phyloP scores from a whole-genome alignment of 2,797 vertebrate species.

The Phoxinus dragarum region DNA sequence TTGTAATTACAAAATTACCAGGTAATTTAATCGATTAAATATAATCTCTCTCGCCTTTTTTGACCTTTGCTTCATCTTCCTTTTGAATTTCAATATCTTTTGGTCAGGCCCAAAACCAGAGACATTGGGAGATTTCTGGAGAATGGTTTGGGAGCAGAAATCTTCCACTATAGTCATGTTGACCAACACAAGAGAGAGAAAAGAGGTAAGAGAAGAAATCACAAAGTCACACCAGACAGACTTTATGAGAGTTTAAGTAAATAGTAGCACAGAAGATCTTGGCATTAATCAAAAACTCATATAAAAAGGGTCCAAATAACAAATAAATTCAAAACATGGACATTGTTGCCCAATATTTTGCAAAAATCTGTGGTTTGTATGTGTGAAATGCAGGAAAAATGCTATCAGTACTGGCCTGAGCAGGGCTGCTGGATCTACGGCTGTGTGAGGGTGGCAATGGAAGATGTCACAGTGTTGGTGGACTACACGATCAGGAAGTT shows the following conservation, averaged over 20 bases:
- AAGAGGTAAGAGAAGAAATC: slow-evolving; percentile 79
- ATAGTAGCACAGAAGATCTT: neutral
- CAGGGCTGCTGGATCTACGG: slow-evolving; percentile 97
- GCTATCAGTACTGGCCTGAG: slow-evolving; percentile 97
- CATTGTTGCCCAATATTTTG: neutral
- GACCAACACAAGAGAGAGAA: slow-evolving; percentile 94
- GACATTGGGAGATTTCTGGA: slow-evolving; percentile 94
- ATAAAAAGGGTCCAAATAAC: neutral
- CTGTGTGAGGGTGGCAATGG: slow-evolving; percentile 86
- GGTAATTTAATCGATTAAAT: neutral
- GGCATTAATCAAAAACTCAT: neutral
- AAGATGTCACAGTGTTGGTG: slow-evolving; percentile 91
- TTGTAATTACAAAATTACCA: neutral
- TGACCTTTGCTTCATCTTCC: neutral
- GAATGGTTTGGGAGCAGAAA: slow-evolving; percentile 98
- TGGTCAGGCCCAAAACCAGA: slow-evolving; percentile 90
- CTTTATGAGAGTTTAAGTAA: neutral
- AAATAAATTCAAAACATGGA: neutral
- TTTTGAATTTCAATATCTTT: neutral
- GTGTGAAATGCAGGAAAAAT: slow-evolving; percentile 85
- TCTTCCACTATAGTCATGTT: slow-evolving; percentile 93
- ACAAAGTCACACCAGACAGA: neutral
- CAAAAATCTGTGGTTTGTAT: neutral
- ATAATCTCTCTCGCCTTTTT: neutral
- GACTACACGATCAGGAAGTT: slow-evolving; percentile 97